Conservation (phyloP, 2,888 invertebrate species). For the Phytoseiulus persimilis region DNA sequence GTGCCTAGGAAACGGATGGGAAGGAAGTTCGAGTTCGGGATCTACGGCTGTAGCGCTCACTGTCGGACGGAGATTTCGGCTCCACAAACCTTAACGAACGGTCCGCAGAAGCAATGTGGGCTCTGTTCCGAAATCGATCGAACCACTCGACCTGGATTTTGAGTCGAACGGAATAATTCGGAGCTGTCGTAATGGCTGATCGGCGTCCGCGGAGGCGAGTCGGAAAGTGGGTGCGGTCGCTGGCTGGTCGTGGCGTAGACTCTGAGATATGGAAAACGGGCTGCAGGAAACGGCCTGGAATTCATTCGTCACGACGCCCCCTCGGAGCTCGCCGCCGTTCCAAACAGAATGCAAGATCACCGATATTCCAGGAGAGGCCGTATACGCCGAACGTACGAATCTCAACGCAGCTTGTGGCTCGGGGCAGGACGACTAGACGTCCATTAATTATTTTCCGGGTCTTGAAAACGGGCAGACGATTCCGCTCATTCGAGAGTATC, state of each 20-base stretch:
- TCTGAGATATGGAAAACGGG: background rate
- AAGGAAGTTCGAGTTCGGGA: background rate
- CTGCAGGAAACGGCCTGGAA: background rate
- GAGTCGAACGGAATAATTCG: background rate
- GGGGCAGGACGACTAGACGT: too few species aligned
- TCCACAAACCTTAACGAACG: background rate
- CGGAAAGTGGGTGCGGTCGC: background rate
- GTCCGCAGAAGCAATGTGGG: background rate
- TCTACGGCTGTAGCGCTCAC: background rate
- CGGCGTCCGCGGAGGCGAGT: background rate
- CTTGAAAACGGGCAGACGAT: background rate
- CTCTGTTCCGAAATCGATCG: background rate
- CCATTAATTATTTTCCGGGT: too few species aligned
- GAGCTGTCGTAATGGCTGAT: background rate
- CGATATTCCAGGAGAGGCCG: too few species aligned
- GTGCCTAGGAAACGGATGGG: background rate
- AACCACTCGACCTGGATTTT: background rate
- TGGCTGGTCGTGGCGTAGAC: background rate
- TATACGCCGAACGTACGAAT: too few species aligned
- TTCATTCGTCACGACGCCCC: too few species aligned
- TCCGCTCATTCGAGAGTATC: background rate
- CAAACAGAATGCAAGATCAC: too few species aligned
- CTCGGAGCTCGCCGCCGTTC: too few species aligned
- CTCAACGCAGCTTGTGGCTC: too few species aligned
- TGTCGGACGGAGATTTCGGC: background rate